Percentiles rank a stretch among this genome's conserved stretches.
These are phyloP conservation scores for Drosophila kepulauana DNA, from an alignment of 1,140 invertebrate genomes.

Conservation along the genomic window DNA sequence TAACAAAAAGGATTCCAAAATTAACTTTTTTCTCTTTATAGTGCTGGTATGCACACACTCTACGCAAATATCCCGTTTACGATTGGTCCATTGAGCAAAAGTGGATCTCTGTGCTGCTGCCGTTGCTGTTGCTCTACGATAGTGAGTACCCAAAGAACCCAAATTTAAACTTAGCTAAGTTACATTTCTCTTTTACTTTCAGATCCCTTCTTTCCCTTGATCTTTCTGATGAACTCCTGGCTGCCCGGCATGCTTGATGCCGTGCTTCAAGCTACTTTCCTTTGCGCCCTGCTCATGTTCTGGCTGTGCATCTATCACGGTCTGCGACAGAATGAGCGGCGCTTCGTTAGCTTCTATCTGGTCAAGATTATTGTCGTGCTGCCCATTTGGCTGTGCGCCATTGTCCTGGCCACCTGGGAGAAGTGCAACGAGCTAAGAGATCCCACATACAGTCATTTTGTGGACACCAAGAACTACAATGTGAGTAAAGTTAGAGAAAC, in stretches of 20 bases:
- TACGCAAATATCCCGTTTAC: constrained; percentile 94
- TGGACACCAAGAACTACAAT: constrained; percentile 95
- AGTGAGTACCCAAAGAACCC: constrained; percentile 87
- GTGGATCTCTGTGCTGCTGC: constrained; percentile 96
- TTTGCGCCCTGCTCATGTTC: constrained; percentile 94
- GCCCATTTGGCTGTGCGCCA: constrained; percentile 93
- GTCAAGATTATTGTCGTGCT: constrained; percentile 96
- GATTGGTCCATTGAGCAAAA: constrained; percentile 99
- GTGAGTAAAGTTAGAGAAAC: constrained; percentile 86
- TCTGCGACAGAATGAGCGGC: constrained; percentile 95
- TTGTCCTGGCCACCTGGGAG: constrained; percentile 95
- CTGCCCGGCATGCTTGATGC: constrained; percentile 96
- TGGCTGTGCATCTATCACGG: constrained; percentile 96
- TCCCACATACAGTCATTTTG: constrained; percentile 96
- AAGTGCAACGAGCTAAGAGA: constrained; percentile 95
- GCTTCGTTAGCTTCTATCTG: constrained; percentile 94
- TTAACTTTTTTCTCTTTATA: constrained; percentile 81
- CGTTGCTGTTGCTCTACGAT: constrained; percentile 96
- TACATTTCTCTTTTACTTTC: neutral
- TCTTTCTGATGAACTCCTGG: constrained; percentile 95
- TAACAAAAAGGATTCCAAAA: no score
- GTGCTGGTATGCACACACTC: constrained; percentile 96
- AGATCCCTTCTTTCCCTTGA: constrained; percentile 98
- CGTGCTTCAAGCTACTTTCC: constrained; percentile 95
- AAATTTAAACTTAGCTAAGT: no score